Evolutionary conservation across 2,888 invertebrate genomes (phyloP).

Genomic region (Sesamia inferens): DNA sequence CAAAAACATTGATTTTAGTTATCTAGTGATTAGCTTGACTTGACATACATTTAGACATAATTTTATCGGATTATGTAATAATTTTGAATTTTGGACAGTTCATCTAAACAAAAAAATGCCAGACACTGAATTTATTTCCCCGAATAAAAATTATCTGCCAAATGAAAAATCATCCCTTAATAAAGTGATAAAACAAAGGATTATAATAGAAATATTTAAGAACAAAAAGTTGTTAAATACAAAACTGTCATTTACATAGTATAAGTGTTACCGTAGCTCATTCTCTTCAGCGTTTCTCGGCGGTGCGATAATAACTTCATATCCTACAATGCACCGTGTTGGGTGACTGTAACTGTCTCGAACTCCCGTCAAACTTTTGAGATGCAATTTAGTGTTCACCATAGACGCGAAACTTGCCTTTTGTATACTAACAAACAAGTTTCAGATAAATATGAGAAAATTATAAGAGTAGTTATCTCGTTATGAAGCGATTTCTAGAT

Average conservation of each 20-base stretch:
- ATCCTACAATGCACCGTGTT: conserved; percentile 33
- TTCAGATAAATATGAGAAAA: conserved; percentile 38
- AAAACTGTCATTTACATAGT: conserved; percentile 16
- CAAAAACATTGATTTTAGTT: too few species aligned
- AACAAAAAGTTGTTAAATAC: not conserved
- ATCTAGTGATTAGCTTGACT: too few species aligned
- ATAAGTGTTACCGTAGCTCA: not conserved
- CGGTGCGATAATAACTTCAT: conserved; percentile 46
- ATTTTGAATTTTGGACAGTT: too few species aligned
- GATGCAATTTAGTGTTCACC: conserved; percentile 56
- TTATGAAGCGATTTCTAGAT: conserved; percentile 11
- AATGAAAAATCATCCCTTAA: too few species aligned
- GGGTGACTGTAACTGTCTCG: conserved; percentile 38
- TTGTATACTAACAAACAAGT: conserved; percentile 50
- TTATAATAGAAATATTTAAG: not conserved
- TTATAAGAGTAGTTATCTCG: conserved; percentile 19
- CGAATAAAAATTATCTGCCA: too few species aligned
- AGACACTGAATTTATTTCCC: too few species aligned
- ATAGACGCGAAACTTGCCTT: conserved; percentile 40
- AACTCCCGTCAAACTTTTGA: conserved; percentile 49
- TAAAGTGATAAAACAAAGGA: too few species aligned
- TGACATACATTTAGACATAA: too few species aligned
- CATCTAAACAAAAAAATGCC: too few species aligned
- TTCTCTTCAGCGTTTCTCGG: conserved; percentile 6
- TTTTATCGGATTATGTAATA: too few species aligned